Conservation (phyloP, 1,140 invertebrate species). For the Melipona quadrifasciata region DNA sequence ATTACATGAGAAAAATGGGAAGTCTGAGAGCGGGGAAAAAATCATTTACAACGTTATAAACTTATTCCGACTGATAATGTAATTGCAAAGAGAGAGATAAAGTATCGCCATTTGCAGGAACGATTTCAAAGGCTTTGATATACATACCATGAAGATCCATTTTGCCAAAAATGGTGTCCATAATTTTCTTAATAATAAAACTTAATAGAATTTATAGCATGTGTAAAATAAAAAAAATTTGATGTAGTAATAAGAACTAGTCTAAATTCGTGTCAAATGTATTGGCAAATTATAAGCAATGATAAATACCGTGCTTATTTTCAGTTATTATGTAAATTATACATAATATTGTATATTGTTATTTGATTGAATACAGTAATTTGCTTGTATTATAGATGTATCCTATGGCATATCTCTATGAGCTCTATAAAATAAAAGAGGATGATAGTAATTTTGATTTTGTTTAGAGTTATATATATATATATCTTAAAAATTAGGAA, state of each 20-base stretch:
- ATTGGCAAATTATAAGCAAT: not conserved
- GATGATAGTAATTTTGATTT: not conserved
- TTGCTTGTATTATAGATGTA: not conserved
- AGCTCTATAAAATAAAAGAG: not conserved
- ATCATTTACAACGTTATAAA: slow-evolving; percentile 38
- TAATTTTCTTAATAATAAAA: not conserved
- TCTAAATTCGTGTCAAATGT: not conserved
- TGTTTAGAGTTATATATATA: not conserved
- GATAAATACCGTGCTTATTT: too few species aligned
- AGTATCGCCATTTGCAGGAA: slow-evolving; percentile 14
- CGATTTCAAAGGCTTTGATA: not conserved
- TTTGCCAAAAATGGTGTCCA: not conserved
- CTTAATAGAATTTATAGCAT: not conserved
- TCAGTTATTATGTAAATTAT: not conserved
- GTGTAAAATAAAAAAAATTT: not conserved
- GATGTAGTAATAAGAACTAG: slow-evolving; percentile 9
- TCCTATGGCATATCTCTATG: not conserved
- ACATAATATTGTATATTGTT: not conserved
- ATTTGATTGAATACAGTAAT: not conserved
- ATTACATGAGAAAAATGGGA: slow-evolving; percentile 29
- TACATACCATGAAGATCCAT: not conserved
- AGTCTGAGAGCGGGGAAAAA: not conserved
- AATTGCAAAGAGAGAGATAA: slow-evolving; percentile 20
- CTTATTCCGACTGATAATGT: not conserved
- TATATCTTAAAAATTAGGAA: not conserved